Evolutionary conservation across 2,888 invertebrate genomes (phyloP).

Genomic region (Hermodice carunculata): DNA sequence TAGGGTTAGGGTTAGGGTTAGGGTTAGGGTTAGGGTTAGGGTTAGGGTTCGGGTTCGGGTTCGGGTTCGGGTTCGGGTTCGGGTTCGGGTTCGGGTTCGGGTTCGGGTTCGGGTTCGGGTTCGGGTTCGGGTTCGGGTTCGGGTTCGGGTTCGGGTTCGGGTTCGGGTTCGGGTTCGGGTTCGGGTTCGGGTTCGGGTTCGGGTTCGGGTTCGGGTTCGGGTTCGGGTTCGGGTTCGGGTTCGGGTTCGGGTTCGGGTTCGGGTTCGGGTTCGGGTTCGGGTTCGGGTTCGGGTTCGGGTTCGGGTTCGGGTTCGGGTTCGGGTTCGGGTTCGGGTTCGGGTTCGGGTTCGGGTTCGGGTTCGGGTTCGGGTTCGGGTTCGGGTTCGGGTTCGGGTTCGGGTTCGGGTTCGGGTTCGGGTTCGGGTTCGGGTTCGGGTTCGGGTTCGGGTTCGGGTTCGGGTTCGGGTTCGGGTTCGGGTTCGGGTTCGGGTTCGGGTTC

Average conservation of each 20-base stretch:
- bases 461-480: conserved; percentile 29
- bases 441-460: conserved; percentile 20
- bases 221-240: conserved; percentile 12
- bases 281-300: conserved; percentile 19
- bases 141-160: conserved; percentile 16
- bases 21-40: conserved; percentile 6
- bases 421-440: conserved; percentile 18
- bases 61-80: conserved; percentile 11
- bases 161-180: conserved; percentile 21
- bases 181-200: conserved; percentile 20
- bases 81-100: conserved; percentile 6
- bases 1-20: conserved; percentile 13
- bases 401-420: conserved; percentile 15
- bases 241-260: conserved; percentile 12
- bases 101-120: conserved; percentile 10
- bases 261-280: conserved; percentile 34
- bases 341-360: conserved; percentile 34
- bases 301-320: conserved; percentile 26
- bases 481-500: conserved; percentile 20
- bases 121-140: conserved; percentile 17
- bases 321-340: conserved; percentile 29
- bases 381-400: conserved; percentile 37
- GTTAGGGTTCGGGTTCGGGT: conserved; percentile 9
- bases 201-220: conserved; percentile 15
- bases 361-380: conserved; percentile 48